Evolutionary conservation across 2,888 invertebrate species (phyloP), one percentile per base, ranked within the genome.

Genomic region (Phortica okadai): DNA sequence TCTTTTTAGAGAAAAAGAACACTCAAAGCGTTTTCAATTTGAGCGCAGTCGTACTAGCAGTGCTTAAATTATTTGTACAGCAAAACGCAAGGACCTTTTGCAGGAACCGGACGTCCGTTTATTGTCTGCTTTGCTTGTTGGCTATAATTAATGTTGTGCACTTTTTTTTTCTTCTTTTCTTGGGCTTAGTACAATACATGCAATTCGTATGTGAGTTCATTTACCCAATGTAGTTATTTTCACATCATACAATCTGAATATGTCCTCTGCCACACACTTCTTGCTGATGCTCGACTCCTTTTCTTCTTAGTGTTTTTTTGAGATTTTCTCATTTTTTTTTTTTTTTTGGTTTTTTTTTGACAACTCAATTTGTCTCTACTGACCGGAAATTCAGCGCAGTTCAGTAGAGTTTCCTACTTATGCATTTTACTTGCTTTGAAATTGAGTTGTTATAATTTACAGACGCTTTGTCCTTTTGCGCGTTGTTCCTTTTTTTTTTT

Each of bases 91-190:
- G 10, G 14, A 10, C 33, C 11, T 7, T 41, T 33, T 67, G 67
- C 67, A 67, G 67, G 67, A 67, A 67, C 67, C 42, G 67, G 67
- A 67, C 67, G 42, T 67, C 67, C 67, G 42, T 67, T 67, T 44
- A 11, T 67, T 67, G 44, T 44, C 7, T 44, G 41, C n/a, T 5
- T 67, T 67, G 44, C 8, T 7, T 67, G 41, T 59, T 21, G 59
- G 50, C 50, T 44, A 67, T 44, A 67, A 67, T 44, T 67, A 67
- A 44, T 67, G 41, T 44, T 67, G 44, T 44, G 10, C 41, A 64
- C 33, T 33, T 4, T 14, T 50, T 50, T 50, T 11, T 50, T 50
- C 50, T 50, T 50, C 50, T 8, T 50, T 50, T 50, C n/a, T 45
- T 45, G 45, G 8, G n/a, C 16, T 14, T 44, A 14, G 41, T 6